Conservation (phyloP, 2,888 invertebrate genomes). For the Drosophila merina region DNA sequence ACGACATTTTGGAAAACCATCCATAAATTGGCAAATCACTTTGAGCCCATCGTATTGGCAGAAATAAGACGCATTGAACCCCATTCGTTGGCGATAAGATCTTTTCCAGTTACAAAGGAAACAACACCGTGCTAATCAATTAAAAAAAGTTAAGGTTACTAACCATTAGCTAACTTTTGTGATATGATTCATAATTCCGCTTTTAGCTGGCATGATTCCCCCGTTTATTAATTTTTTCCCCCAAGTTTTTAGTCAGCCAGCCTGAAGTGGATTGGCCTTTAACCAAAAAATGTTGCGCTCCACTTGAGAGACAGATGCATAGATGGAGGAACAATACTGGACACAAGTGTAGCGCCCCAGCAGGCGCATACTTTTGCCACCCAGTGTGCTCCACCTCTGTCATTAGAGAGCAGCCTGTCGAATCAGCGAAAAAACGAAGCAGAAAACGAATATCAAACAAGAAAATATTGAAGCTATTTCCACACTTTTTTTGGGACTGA, state of each 20-base stretch:
- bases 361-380: slow-evolving; percentile 22
- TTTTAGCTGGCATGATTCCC: slow-evolving; percentile 34
- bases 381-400: slow-evolving; percentile 60
- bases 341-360: slow-evolving; percentile 2
- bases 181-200: slow-evolving; percentile 33
- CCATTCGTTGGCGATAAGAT: slow-evolving; percentile 28
- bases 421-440: slow-evolving; percentile 53
- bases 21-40: slow-evolving; percentile 36
- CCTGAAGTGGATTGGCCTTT: slow-evolving; percentile 40
- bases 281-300: slow-evolving; percentile 35
- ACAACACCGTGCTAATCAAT: slow-evolving; percentile 27
- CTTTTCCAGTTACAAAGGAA: slow-evolving; percentile 13
- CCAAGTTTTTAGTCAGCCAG: slow-evolving; percentile 4
- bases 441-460: slow-evolving; percentile 36
- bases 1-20: slow-evolving; percentile 26
- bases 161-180: slow-evolving; percentile 19
- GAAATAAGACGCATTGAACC: slow-evolving; percentile 39
- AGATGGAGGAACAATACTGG: slow-evolving; percentile 14
- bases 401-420: slow-evolving; percentile 59
- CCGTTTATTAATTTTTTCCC: slow-evolving; percentile 11
- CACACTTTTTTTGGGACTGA: slow-evolving; percentile 56
- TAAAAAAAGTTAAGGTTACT: slow-evolving; percentile 33
- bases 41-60: slow-evolving; percentile 39
- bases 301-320: slow-evolving; percentile 39
- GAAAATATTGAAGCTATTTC: slow-evolving; percentile 70